Conservation (phyloP, 1,140 invertebrate species). For the Mya arenaria region DNA sequence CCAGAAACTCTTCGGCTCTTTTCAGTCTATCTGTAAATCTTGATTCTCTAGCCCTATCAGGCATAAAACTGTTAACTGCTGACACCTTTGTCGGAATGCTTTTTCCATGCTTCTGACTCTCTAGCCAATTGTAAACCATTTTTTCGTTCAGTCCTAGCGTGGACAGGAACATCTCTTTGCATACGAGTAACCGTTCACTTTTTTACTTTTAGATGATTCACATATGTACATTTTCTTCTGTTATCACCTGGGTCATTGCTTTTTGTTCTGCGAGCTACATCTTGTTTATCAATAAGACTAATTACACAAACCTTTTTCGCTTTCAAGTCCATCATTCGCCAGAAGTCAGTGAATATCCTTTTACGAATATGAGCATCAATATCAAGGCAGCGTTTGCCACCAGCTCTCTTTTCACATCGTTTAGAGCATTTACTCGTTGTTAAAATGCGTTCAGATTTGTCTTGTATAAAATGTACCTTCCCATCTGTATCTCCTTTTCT, state of each 20-base stretch:
- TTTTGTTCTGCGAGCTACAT: too few relatives aligned
- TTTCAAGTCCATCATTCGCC: background rate
- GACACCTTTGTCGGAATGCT: background rate
- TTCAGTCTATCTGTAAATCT: background rate
- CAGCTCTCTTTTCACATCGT: background rate
- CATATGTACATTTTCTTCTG: background rate
- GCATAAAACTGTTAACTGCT: background rate
- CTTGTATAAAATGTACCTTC: background rate
- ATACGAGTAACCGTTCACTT: background rate
- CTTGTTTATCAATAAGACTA: background rate
- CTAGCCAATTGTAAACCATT: constrained; percentile 3
- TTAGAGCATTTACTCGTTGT: constrained; percentile 6
- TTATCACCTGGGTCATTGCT: too few relatives aligned
- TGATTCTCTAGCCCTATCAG: background rate
- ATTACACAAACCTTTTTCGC: constrained; percentile 2
- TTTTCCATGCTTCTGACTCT: background rate
- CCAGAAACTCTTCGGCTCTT: background rate
- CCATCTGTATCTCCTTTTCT: background rate
- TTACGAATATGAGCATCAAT: background rate
- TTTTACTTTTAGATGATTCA: background rate
- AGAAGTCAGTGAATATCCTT: background rate
- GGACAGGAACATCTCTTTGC: constrained; percentile 1
- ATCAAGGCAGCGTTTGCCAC: background rate
- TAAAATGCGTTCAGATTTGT: background rate
- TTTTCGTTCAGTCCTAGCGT: constrained; percentile 11